Evolutionary conservation across 2,888 invertebrate species (phyloP), one percentile per base, ranked within the genome.

Genomic region (Lasioglossum vierecki): DNA sequence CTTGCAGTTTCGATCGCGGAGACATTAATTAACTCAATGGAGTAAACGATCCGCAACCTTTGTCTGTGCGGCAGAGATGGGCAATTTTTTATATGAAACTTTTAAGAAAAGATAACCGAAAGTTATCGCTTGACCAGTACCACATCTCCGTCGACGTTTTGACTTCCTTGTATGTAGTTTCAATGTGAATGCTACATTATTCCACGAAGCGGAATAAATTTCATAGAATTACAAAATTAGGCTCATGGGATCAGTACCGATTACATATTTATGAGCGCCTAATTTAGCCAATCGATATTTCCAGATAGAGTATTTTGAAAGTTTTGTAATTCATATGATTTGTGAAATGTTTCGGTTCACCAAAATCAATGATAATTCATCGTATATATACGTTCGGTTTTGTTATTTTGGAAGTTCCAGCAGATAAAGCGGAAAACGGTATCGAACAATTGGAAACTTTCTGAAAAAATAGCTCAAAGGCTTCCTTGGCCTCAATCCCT

Each of bases 1-100:
- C 75, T 66, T 73, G 82, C 71, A 79, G 72, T 76, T 81, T 60
- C 66, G 70, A 60, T 53, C 76, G 41, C 46, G 79, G 70, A 26
- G 46, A 74, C 85, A 88, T 89, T 89, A 84, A 83, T 90, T 82
- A 83, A 83, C 83, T 46, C 80, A 74, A 79, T 76, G 75, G 80
- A 82, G 80, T 87, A 81, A 73, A 82, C 44, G 30, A 26, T 35
- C 87, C 60, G 74, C 76, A 70, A 22, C 73, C 84, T 76, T 84
- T 66, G 49, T 41, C 66, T 73, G 30, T 22, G 22, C 22, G 73
- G 13, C 44, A 11, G 44, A 44, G 13, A 44, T 13, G 13, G 13
- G 13, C 44, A 11, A 13, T 11, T 13, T 44, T 44, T 44, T 11
- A 11, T 13, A 44, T 13, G 3, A 44, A 44, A 13, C 3, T 44